phyloP scores from a whole-genome alignment of 2,888 invertebrate genomes.

The Orthosia gracilis region DNA sequence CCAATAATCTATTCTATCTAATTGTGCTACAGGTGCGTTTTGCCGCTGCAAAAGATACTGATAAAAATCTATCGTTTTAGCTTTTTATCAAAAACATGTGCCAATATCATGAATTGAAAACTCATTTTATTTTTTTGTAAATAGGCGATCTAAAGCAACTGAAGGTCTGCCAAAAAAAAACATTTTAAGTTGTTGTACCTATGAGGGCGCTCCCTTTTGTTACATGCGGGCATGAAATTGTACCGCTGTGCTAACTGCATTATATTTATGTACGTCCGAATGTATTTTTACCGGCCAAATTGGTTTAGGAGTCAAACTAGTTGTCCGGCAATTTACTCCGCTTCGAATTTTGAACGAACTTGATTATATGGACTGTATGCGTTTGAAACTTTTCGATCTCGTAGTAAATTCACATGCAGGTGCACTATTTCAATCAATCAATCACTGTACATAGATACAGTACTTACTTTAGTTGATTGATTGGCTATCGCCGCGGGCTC shows the following conservation, averaged over 20 bases:
- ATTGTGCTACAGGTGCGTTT: not conserved
- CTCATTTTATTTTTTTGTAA: too few relatives aligned
- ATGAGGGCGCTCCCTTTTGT: not conserved
- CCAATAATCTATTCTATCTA: not conserved
- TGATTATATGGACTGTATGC: not conserved
- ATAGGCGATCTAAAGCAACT: not conserved
- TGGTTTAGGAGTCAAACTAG: constrained; percentile 14
- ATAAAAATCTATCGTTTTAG: not conserved
- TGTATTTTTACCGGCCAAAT: not conserved
- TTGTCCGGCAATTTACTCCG: not conserved
- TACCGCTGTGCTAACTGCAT: not conserved
- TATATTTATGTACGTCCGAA: not conserved
- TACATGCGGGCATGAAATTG: not conserved
- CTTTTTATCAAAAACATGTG: too few relatives aligned
- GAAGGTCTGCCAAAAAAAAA: not conserved
- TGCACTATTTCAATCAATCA: not conserved
- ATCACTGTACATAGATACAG: not conserved
- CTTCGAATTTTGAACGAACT: constrained; percentile 5
- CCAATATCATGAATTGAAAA: too few relatives aligned
- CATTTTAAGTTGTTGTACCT: too few relatives aligned
- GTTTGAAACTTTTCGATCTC: not conserved
- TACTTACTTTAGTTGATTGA: not conserved
- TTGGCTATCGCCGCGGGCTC: not conserved
- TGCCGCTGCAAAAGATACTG: not conserved
- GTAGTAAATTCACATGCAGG: not conserved